These are phyloP conservation scores for Camptogramma bilineatum DNA, from an alignment of 2,888 invertebrate genomes.

Conservation along the genomic window DNA sequence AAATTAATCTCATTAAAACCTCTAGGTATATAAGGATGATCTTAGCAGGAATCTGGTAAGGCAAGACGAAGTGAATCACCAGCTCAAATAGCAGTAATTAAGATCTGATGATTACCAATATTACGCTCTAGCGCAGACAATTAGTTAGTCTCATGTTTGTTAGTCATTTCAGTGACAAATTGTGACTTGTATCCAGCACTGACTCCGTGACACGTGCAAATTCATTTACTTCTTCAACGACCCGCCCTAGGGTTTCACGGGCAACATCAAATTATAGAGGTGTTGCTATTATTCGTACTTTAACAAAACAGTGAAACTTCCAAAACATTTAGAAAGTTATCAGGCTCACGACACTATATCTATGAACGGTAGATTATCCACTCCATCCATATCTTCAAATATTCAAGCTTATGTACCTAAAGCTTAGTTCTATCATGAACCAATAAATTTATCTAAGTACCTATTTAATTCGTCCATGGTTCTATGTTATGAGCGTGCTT, in stretches of 20 bases:
- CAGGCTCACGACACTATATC: too few species aligned
- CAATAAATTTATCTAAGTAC: too few species aligned
- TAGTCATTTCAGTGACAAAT: conserved; percentile 32
- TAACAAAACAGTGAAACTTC: not conserved
- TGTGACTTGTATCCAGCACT: conserved; percentile 21
- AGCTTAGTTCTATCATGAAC: too few species aligned
- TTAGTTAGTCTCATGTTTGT: conserved; percentile 37
- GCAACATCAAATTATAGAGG: too few species aligned
- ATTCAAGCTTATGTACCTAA: too few species aligned
- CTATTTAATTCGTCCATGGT: too few species aligned
- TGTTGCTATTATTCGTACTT: not conserved
- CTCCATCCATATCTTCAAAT: too few species aligned
- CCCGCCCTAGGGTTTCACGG: not conserved
- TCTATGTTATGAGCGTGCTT: too few species aligned
- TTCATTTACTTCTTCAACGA: conserved; percentile 5
- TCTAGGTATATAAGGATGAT: not conserved
- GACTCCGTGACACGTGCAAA: conserved; percentile 18
- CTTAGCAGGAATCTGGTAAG: not conserved
- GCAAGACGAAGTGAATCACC: conserved; percentile 35
- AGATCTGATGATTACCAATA: conserved; percentile 39
- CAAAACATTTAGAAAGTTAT: too few species aligned
- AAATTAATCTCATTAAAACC: too few species aligned
- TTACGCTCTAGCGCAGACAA: conserved; percentile 42
- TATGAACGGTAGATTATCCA: too few species aligned
- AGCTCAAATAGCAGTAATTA: conserved; percentile 37